phyloP scores from a whole-genome alignment of 1,140 invertebrate genomes.

The Cyclina sinensis region DNA sequence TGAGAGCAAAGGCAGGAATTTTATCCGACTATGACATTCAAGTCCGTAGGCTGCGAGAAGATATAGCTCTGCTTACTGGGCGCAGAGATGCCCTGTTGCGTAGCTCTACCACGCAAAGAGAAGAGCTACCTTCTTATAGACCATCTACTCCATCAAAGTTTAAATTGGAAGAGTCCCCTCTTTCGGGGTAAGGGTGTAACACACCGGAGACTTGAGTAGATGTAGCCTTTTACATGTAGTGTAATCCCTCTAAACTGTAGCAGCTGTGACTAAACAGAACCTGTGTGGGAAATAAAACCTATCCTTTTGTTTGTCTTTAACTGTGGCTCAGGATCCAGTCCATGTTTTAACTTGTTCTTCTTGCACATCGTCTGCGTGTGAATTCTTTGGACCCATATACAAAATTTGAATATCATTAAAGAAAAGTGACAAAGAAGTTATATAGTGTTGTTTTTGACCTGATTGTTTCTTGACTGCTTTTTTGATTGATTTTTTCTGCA shows the following conservation, averaged over 20 bases:
- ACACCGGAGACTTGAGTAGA: constrained; percentile 38
- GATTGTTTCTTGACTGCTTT: no score
- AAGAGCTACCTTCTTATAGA: constrained; percentile 49
- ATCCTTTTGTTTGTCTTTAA: constrained; percentile 30
- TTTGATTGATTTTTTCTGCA: no score
- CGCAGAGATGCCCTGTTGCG: constrained; percentile 75
- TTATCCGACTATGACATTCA: constrained; percentile 84
- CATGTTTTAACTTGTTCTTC: constrained; percentile 5
- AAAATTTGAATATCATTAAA: no score
- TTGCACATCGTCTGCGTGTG: neutral
- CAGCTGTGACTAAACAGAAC: constrained; percentile 56
- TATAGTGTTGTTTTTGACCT: no score
- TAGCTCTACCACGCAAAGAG: constrained; percentile 63
- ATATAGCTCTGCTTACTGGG: constrained; percentile 83
- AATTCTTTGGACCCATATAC: no score
- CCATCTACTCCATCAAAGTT: constrained; percentile 48
- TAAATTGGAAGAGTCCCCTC: constrained; percentile 39
- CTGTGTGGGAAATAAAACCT: neutral
- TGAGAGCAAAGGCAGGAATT: constrained; percentile 82
- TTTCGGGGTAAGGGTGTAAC: constrained; percentile 71
- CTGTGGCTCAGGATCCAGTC: neutral
- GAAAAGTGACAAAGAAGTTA: no score
- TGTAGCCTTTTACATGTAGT: constrained; percentile 48
- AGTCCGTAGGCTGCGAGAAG: constrained; percentile 83
- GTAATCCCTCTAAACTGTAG: constrained; percentile 63